Conservation (phyloP, 2,797 vertebrate species). For the Etheostoma perlongum region DNA sequence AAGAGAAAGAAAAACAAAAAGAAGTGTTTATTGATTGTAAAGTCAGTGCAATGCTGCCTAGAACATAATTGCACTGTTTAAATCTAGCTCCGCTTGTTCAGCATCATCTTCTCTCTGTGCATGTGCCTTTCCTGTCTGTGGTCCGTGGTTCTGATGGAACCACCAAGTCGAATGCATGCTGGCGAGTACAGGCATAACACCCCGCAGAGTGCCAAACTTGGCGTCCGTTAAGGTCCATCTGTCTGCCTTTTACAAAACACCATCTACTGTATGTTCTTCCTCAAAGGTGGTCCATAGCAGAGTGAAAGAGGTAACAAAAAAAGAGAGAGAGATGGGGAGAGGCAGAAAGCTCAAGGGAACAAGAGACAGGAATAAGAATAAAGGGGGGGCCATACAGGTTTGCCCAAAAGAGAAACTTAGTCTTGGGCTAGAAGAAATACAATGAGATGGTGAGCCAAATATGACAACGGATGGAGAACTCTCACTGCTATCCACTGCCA, state of each 20-base stretch:
- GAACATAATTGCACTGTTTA: slow-evolving; percentile 64
- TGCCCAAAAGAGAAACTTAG: slow-evolving; percentile 20
- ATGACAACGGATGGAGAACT: slow-evolving; percentile 25
- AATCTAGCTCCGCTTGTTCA: slow-evolving; percentile 55
- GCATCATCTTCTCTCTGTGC: slow-evolving; percentile 49
- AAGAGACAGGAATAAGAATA: slow-evolving; percentile 23
- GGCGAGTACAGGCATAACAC: slow-evolving; percentile 76
- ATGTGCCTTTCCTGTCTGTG: slow-evolving; percentile 56
- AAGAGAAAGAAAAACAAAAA: slow-evolving; percentile 48
- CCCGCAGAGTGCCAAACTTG: slow-evolving; percentile 77
- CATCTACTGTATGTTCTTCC: slow-evolving; percentile 63
- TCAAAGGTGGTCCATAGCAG: slow-evolving; percentile 45
- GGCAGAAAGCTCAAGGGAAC: slow-evolving; percentile 23
- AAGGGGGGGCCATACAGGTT: not conserved
- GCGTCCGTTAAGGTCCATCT: slow-evolving; percentile 82
- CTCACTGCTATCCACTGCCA: slow-evolving; percentile 4
- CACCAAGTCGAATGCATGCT: slow-evolving; percentile 74
- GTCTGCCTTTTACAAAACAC: slow-evolving; percentile 75
- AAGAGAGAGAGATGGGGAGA: slow-evolving; percentile 10
- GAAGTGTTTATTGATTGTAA: slow-evolving; percentile 62
- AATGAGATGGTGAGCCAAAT: slow-evolving; percentile 27
- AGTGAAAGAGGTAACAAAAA: slow-evolving; percentile 10
- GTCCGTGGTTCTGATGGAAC: slow-evolving; percentile 52
- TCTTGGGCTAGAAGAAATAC: slow-evolving; percentile 15
- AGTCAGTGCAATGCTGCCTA: slow-evolving; percentile 53